phyloP scores from a whole-genome alignment of 2,797 vertebrate genomes.

The Pseudochirops cupreus region DNA sequence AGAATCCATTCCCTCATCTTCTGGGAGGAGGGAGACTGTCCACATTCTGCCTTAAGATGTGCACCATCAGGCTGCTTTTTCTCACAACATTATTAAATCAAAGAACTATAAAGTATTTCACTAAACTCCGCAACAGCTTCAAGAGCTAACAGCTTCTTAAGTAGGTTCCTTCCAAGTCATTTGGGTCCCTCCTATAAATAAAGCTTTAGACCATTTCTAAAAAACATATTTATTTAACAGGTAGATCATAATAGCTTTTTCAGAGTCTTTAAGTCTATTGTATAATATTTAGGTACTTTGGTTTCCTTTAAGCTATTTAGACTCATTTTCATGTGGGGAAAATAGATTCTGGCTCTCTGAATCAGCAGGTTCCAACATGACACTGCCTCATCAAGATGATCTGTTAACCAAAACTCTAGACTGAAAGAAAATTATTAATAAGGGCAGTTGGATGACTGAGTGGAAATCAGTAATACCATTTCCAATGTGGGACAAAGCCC shows the following conservation, averaged over 20 bases:
- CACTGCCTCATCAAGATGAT: neutral
- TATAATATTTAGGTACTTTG: conserved; percentile 55
- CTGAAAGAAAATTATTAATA: conserved; percentile 65
- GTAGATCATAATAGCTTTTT: conserved; percentile 36
- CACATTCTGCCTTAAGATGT: fast-evolving
- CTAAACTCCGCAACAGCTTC: neutral
- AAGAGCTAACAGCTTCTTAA: conserved; percentile 63
- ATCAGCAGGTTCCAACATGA: fast-evolving
- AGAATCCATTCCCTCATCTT: neutral
- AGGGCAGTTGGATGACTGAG: conserved; percentile 17
- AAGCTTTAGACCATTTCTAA: conserved; percentile 48
- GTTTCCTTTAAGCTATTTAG: conserved; percentile 48
- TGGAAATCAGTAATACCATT: conserved; percentile 28
- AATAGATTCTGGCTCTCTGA: conserved; percentile 27
- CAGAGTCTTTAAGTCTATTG: neutral
- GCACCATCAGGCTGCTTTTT: neutral
- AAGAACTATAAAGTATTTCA: conserved; percentile 35
- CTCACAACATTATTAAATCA: conserved; percentile 7
- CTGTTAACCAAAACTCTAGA: neutral
- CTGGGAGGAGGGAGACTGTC: neutral
- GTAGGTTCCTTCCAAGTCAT: conserved; percentile 60
- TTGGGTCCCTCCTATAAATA: conserved; percentile 67
- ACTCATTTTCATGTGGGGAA: conserved; percentile 26
- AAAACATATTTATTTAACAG: conserved; percentile 64
- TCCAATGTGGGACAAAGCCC: conserved; percentile 34